Percentiles rank a stretch among this genome's conserved stretches.
Conservation (phyloP, 2,113 vertebrate species). For the Micronycteris hirsuta region DNA sequence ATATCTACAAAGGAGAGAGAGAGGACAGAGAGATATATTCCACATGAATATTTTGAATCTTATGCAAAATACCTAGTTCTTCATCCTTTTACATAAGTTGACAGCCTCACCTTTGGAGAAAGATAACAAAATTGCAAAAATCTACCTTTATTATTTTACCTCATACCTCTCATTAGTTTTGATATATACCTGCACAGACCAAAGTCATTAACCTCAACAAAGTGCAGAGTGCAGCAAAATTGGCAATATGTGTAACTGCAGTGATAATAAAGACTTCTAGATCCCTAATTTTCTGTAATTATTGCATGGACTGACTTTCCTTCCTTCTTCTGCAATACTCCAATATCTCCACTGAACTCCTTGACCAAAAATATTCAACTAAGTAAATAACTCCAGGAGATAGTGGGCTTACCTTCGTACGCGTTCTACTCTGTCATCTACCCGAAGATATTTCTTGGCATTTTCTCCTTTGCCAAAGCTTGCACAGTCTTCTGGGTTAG, state of each 20-base stretch:
- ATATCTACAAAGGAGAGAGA: not conserved
- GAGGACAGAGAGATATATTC: not conserved
- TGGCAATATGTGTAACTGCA: not conserved
- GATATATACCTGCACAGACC: not conserved
- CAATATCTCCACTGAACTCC: not conserved
- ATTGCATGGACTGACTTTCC: not conserved
- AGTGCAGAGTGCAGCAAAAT: not conserved
- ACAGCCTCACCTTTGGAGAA: not conserved
- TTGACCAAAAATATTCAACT: not conserved
- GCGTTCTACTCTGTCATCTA: constrained; percentile 85
- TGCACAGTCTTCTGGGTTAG: constrained; percentile 84
- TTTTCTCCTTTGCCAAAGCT: constrained; percentile 66
- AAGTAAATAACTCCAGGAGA: not conserved
- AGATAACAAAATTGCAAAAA: not conserved
- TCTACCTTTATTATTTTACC: too few species aligned
- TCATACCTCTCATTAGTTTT: not conserved
- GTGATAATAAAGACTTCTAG: not conserved
- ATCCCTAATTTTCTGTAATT: not conserved
- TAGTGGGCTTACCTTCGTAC: constrained; percentile 81
- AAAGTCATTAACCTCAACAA: not conserved
- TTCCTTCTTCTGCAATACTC: not conserved
- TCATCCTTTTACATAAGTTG: not conserved
- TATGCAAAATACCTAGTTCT: not conserved
- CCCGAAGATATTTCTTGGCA: constrained; percentile 82
- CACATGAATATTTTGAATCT: not conserved